Conservation (phyloP, 2,113 vertebrate species). For the Bos javanicus region DNA sequence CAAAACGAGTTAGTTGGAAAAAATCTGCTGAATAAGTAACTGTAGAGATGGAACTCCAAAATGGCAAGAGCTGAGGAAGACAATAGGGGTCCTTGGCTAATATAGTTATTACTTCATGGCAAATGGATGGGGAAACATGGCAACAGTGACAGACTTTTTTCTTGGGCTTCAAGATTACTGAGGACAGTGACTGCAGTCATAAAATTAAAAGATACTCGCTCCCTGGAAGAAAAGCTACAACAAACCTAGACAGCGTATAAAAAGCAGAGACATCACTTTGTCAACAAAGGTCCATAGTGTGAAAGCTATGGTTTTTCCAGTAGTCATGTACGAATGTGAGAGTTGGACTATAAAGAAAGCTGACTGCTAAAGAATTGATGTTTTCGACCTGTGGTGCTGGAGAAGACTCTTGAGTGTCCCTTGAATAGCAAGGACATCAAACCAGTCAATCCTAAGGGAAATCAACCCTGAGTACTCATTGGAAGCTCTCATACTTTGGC, state of each 20-base stretch:
- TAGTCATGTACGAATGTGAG: background rate
- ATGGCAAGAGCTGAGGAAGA: background rate
- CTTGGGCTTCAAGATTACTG: background rate
- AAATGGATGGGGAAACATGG: background rate
- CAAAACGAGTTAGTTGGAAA: background rate
- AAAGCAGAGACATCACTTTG: background rate
- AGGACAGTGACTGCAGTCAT: background rate
- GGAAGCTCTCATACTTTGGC: background rate
- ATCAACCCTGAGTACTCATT: background rate
- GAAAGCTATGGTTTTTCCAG: background rate
- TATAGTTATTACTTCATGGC: background rate
- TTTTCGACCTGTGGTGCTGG: background rate
- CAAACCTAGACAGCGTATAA: background rate
- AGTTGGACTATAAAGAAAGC: background rate
- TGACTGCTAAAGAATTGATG: background rate
- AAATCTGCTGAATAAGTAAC: background rate
- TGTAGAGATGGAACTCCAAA: background rate
- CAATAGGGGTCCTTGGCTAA: background rate
- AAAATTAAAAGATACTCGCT: background rate
- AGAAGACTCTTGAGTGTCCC: background rate
- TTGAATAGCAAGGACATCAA: background rate
- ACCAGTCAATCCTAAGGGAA: background rate
- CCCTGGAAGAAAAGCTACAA: background rate
- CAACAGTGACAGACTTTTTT: background rate
- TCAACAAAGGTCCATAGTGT: background rate